Evolutionary conservation across 2,888 invertebrate genomes (phyloP).

Genomic region (Malachius bipustulatus): DNA sequence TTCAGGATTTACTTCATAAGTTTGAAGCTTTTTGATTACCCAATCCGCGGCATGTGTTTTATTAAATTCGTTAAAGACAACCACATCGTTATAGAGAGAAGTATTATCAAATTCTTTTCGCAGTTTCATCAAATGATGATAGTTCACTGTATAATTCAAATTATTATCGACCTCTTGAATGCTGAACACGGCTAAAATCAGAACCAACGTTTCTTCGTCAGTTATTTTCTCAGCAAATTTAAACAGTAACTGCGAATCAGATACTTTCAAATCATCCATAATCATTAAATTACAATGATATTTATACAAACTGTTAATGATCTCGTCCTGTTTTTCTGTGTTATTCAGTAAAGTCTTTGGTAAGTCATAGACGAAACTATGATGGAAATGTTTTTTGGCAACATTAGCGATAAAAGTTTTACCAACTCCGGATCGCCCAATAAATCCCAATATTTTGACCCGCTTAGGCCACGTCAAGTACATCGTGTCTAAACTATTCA

Average conservation of each 20-base stretch:
- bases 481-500: conserved; percentile 4
- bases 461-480: background rate
- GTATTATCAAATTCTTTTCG: conserved; percentile 19
- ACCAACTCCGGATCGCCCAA: conserved; percentile 28
- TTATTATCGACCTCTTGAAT: conserved; percentile 22
- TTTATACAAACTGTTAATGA: conserved; percentile 13
- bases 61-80: conserved; percentile 24
- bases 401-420: conserved; percentile 28
- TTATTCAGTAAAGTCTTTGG: conserved; percentile 14
- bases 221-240: conserved; percentile 23
- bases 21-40: conserved; percentile 18
- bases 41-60: conserved; percentile 20
- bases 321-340: conserved; percentile 11
- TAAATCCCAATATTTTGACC: conserved; percentile 16
- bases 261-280: conserved; percentile 25
- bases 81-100: conserved; percentile 19
- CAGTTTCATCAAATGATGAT: conserved; percentile 20
- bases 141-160: conserved; percentile 18
- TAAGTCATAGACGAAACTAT: conserved; percentile 19
- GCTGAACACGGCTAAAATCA: conserved; percentile 27
- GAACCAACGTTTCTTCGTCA: conserved; percentile 14
- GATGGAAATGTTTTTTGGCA: conserved; percentile 23
- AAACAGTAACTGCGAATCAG: conserved; percentile 20
- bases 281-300: conserved; percentile 25
- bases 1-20: conserved; percentile 13